Conservation (phyloP, 2,797 vertebrate genomes). For the Tangara arthus region DNA sequence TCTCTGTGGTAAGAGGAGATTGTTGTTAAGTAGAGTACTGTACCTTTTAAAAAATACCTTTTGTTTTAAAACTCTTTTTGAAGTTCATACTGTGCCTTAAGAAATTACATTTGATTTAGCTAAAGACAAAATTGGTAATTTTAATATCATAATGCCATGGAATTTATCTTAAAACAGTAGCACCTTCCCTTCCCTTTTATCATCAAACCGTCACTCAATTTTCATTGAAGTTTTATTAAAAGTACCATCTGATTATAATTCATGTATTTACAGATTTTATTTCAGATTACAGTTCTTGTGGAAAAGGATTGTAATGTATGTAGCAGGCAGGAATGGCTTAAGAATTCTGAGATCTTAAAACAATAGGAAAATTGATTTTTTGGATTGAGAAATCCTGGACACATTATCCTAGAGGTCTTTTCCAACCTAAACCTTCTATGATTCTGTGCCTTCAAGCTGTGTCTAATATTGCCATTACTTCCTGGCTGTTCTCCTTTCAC, state of each 20-base stretch:
- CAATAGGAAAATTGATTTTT: neutral
- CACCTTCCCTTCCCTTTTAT: neutral
- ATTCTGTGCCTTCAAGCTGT: neutral
- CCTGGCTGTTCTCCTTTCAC: neutral
- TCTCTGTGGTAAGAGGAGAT: neutral
- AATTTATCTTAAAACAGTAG: neutral
- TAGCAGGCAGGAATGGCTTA: neutral
- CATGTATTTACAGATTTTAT: neutral
- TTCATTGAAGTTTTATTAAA: neutral
- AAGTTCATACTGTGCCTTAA: neutral
- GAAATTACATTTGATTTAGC: neutral
- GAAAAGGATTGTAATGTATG: neutral
- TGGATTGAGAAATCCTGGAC: neutral
- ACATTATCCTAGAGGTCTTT: neutral
- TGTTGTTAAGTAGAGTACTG: neutral
- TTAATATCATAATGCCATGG: neutral
- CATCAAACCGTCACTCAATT: neutral
- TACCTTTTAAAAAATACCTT: neutral
- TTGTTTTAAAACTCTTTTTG: neutral
- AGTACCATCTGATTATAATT: neutral
- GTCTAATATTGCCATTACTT: neutral
- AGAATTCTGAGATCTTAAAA: neutral
- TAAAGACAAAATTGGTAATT: neutral
- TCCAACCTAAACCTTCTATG: neutral
- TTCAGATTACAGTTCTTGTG: neutral